These are phyloP conservation scores for Luehdorfia chinensis DNA, from an alignment of 1,140 invertebrate genomes.

Conservation along the genomic window DNA sequence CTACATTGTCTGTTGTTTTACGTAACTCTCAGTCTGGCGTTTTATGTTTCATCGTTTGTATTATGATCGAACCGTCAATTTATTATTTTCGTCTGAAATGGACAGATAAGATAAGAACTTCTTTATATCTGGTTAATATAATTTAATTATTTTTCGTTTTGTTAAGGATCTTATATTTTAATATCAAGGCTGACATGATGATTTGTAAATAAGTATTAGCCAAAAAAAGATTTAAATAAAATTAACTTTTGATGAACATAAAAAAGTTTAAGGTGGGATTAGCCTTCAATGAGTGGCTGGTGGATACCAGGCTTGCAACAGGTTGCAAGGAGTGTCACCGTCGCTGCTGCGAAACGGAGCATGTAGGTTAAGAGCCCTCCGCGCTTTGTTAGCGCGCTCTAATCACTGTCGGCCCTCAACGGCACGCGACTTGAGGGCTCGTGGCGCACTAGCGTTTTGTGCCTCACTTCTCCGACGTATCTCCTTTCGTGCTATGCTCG, in stretches of 20 bases:
- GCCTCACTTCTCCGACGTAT: constrained; percentile 48
- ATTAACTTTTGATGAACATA: too few species aligned
- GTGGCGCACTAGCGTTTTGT: constrained; percentile 69
- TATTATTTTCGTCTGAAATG: constrained; percentile 33
- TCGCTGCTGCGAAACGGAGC: constrained; percentile 64
- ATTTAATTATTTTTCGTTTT: too few species aligned
- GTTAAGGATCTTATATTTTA: too few species aligned
- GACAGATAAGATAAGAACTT: constrained; percentile 29
- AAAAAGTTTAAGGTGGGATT: constrained; percentile 37
- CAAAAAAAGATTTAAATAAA: too few species aligned
- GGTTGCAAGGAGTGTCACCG: constrained; percentile 49
- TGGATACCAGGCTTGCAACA: constrained; percentile 51
- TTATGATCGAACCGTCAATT: constrained; percentile 36
- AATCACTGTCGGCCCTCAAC: constrained; percentile 68
- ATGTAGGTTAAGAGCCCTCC: constrained; percentile 70
- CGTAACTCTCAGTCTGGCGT: constrained; percentile 37
- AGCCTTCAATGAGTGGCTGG: constrained; percentile 32
- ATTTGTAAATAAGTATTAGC: too few species aligned
- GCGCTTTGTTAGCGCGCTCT: constrained; percentile 71
- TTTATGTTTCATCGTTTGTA: constrained; percentile 45
- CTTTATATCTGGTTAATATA: constrained; percentile 5
- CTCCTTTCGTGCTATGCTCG: constrained; percentile 37
- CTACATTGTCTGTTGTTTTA: constrained; percentile 47
- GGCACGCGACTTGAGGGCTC: constrained; percentile 59
- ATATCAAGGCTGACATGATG: too few species aligned